These are phyloP conservation scores for human (Homo sapiens) DNA, from an alignment of 2,113 vertebrate species.

Conservation along the genomic window DNA sequence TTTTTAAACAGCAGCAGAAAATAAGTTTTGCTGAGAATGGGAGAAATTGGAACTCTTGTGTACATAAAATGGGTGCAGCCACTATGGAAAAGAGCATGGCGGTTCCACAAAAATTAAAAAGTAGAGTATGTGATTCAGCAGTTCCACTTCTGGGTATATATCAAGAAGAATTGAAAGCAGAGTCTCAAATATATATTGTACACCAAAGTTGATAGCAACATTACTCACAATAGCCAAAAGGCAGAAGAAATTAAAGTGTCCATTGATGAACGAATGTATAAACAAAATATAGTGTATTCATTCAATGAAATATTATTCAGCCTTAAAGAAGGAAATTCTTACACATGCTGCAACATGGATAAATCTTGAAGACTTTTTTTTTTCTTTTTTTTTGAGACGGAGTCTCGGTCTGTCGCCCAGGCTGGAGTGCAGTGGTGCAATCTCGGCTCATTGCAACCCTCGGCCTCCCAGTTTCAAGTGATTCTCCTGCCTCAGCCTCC, in stretches of 20 bases:
- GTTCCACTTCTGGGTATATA: background rate
- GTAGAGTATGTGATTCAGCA: background rate
- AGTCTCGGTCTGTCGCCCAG: too few relatives aligned
- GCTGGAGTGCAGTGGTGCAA: too few relatives aligned
- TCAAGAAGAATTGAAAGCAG: background rate
- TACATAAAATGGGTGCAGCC: background rate
- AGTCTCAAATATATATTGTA: background rate
- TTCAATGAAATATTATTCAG: background rate
- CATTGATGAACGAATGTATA: background rate
- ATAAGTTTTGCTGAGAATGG: background rate
- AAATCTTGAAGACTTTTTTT: background rate
- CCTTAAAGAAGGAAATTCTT: background rate
- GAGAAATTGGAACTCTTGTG: background rate
- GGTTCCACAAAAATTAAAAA: background rate
- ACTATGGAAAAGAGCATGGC: background rate
- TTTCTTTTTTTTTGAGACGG: background rate
- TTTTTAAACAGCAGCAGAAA: background rate
- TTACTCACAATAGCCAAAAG: background rate
- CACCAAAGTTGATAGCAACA: background rate
- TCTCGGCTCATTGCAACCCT: too few relatives aligned
- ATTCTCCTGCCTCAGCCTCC: too few relatives aligned
- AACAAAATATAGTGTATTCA: background rate
- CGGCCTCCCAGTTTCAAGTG: too few relatives aligned
- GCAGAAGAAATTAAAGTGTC: background rate
- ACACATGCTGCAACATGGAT: background rate